Evolutionary conservation across 2,888 invertebrate genomes (phyloP).

Genomic region (Synergus japonicus): DNA sequence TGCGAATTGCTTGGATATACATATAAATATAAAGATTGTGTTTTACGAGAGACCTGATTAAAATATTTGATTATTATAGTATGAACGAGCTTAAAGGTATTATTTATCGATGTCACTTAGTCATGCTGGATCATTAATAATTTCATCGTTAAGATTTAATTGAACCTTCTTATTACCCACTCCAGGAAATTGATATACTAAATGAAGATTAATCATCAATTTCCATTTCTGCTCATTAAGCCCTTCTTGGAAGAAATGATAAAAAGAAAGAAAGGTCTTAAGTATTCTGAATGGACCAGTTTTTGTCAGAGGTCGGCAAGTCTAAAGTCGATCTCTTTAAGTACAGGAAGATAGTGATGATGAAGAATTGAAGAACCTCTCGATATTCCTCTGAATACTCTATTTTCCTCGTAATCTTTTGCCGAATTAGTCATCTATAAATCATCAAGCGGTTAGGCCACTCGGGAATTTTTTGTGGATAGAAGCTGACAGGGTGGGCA

Average conservation of each 20-base stretch:
- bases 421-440: slow-evolving; percentile 4
- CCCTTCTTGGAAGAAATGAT: background rate
- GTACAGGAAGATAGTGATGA: background rate
- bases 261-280: background rate
- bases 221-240: background rate
- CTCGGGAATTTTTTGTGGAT: slow-evolving; percentile 11
- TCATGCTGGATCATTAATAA: background rate
- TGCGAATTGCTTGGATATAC: too few relatives aligned
- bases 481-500: slow-evolving; percentile 25
- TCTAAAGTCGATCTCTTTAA: background rate
- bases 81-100: too few relatives aligned
- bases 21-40: too few relatives aligned
- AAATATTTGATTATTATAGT: too few relatives aligned
- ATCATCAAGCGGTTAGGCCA: background rate
- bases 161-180: background rate
- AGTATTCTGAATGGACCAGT: background rate
- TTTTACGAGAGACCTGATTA: too few relatives aligned
- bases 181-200: background rate
- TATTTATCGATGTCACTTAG: too few relatives aligned
- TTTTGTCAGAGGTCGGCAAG: background rate
- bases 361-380: slow-evolving; percentile 8
- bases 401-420: background rate
- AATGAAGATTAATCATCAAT: slow-evolving; percentile 13
- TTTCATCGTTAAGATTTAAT: background rate
- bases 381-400: background rate